Conservation (phyloP, 2,113 vertebrate species). For the Microcebus murinus region DNA sequence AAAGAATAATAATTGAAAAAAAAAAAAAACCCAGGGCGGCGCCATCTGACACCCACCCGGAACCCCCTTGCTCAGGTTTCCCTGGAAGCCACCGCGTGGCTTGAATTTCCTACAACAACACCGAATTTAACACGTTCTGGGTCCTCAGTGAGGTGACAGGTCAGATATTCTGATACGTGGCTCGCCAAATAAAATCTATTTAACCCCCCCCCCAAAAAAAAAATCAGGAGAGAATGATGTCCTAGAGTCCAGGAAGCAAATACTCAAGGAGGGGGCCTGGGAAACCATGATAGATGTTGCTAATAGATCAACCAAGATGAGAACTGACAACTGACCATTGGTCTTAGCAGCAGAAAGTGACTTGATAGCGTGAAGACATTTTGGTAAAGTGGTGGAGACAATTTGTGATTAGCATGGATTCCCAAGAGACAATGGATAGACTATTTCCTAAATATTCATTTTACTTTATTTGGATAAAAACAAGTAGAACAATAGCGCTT, state of each 20-base stretch:
- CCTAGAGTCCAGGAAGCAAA: background rate
- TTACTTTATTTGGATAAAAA: background rate
- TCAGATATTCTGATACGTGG: no score
- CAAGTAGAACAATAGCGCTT: background rate
- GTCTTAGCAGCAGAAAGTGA: background rate
- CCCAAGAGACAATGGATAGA: background rate
- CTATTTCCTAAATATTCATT: background rate
- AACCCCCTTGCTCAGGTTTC: no score
- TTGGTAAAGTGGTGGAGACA: background rate
- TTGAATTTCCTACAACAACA: no score
- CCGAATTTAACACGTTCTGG: no score
- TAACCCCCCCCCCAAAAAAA: no score
- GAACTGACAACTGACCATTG: background rate
- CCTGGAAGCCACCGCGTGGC: no score
- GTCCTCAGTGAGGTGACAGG: no score
- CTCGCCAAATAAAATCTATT: no score
- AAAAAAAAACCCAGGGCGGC: no score
- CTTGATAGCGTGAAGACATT: background rate
- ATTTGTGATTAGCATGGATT: background rate
- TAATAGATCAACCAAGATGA: background rate
- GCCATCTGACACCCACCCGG: no score
- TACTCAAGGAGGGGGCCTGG: background rate
- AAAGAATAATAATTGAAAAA: no score
- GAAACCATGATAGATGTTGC: background rate
- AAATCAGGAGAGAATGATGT: background rate